Conservation (phyloP, 2,113 vertebrate species). For the Psilopogon haemacephalus region DNA sequence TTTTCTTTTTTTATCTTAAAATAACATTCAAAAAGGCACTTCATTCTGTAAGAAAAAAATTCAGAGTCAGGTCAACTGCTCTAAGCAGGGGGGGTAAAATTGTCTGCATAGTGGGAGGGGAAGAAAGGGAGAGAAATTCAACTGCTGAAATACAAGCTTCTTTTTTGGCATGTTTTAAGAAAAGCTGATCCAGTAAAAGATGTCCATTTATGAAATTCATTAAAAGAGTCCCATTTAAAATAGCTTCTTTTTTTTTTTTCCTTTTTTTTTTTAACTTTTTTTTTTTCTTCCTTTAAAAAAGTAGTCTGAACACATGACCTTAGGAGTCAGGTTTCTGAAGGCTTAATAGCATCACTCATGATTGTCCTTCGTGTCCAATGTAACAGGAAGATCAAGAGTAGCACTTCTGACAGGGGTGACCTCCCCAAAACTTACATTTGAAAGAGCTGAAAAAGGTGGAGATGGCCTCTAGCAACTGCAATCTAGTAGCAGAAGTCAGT, state of each 20-base stretch:
- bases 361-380: constrained; percentile 68
- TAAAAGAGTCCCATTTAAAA: constrained; percentile 83
- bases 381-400: constrained; percentile 69
- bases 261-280: not conserved
- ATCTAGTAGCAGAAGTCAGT: constrained; percentile 42
- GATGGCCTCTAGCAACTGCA: constrained; percentile 50
- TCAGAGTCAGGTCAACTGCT: constrained; percentile 89
- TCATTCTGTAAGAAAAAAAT: constrained; percentile 88
- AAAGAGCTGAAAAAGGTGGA: constrained; percentile 62
- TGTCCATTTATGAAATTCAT: constrained; percentile 78
- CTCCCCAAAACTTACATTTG: constrained; percentile 58
- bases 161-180: constrained; percentile 82
- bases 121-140: constrained; percentile 63
- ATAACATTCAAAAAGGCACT: constrained; percentile 97
- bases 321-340: constrained; percentile 66
- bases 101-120: constrained; percentile 79
- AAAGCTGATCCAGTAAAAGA: constrained; percentile 79
- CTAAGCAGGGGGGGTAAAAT: constrained; percentile 70
- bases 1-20: constrained; percentile 79
- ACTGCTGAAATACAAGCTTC: constrained; percentile 80
- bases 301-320: constrained; percentile 66
- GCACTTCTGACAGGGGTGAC: constrained; percentile 54
- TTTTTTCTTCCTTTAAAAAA: constrained; percentile 53
- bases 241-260: constrained; percentile 59
- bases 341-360: constrained; percentile 64